Evolutionary conservation across 2,888 invertebrate species (phyloP).

Genomic region (Penaeus monodon): DNA sequence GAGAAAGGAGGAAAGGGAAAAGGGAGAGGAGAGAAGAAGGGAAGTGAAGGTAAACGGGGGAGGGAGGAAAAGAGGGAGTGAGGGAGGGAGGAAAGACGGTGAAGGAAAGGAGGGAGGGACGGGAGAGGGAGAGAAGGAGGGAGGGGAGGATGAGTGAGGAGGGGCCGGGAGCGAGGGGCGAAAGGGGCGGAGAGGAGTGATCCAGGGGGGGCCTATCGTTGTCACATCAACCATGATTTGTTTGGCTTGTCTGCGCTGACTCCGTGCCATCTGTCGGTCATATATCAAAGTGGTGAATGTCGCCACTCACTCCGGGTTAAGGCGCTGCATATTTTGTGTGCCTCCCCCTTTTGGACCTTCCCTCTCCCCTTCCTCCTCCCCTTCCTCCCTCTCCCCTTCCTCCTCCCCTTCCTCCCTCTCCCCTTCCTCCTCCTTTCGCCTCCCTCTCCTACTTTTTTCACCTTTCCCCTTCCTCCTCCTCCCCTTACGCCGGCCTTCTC

Average conservation of each 20-base stretch:
- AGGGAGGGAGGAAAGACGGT: too few species aligned
- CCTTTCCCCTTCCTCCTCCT: too few species aligned
- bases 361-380: not conserved
- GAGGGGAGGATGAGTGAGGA: too few species aligned
- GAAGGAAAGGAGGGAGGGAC: not conserved
- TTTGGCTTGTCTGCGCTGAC: slow-evolving; percentile 57
- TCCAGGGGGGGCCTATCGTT: slow-evolving; percentile 43
- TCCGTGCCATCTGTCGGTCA: slow-evolving; percentile 55
- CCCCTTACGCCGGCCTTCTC: too few species aligned
- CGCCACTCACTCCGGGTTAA: slow-evolving; percentile 46
- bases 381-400: not conserved
- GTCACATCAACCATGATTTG: slow-evolving; percentile 60
- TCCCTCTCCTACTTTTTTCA: too few species aligned
- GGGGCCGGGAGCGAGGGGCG: not conserved
- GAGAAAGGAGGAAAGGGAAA: too few species aligned
- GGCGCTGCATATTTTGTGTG: slow-evolving; percentile 30
- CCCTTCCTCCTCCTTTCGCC: too few species aligned
- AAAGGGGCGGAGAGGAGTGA: slow-evolving; percentile 13
- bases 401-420: too few species aligned
- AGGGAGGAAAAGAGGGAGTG: too few species aligned
- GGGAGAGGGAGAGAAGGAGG: too few species aligned
- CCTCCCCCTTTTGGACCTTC: slow-evolving; percentile 3
- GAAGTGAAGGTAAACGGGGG: too few species aligned
- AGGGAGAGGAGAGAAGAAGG: too few species aligned
- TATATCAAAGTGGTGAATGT: slow-evolving; percentile 51